Base-by-base conservation (phyloP, 2,113 vertebrate species). In the Leucopsar rothschildi region DNA sequence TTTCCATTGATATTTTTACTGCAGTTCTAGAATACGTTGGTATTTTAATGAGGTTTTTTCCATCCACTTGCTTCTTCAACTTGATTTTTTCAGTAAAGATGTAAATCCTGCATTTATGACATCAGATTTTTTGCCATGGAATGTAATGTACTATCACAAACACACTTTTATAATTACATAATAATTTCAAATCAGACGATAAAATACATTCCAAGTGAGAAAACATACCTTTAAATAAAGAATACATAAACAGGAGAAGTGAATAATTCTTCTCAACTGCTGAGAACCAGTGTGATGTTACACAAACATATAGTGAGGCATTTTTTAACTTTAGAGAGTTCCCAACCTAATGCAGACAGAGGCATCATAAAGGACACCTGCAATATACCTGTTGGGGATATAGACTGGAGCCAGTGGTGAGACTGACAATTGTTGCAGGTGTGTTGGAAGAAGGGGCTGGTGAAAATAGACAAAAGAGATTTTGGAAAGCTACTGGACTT, bases 51-150 rank as follows among this genome's bases (percentile, higher is more conserved):
- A 68, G 45, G 1, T 68, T 33, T 91, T 95, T 83, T 52, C 80
- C 73, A 47, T 84, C 89, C 76, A 45, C 50, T 61, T 72, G 59
- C 93, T 91, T 91, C 83, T 75, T 72, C 61, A 61, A 49, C 90
- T 82, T 80, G 69, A 93, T 93, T 96, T 96, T 95, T 97, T 15
- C 52, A 66, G 71, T 35, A 78, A 72, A 95, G 80, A 95, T 76
- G 78, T 92, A 96, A 92, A 96, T 47, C 66, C 65, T 61, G 50
- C 18, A 64, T 91, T 93, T 92, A 84, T 87, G 82, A 79, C 90
- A 78, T 95, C 83, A 82, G 20, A 72, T 47, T 86, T 96, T 95
- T 97, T 97, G 82, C 93, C 86, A 90, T 93, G 77, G 86, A 96
- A 93, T 94, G 92, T 84, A 71, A 61, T 64, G 15, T 72, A 80